Evolutionary conservation across 2,113 vertebrate species (phyloP).

Genomic region (Callorhinus ursinus): DNA sequence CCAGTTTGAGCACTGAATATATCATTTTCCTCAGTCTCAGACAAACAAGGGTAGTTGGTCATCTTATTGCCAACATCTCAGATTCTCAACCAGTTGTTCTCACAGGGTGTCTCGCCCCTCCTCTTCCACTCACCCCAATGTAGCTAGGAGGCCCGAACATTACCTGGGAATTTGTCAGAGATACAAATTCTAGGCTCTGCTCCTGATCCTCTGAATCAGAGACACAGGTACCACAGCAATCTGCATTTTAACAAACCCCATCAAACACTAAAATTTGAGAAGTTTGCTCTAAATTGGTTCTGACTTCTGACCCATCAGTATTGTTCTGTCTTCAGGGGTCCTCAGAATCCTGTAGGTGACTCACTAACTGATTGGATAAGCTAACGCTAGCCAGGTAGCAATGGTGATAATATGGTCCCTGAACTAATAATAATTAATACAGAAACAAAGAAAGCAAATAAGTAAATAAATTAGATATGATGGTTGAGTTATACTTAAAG

Average conservation of each 20-base stretch:
- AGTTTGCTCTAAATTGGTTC: background rate
- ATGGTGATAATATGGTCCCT: background rate
- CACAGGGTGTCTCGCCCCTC: accelerated
- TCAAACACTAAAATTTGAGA: background rate
- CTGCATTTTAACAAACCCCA: background rate
- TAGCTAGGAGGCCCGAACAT: background rate
- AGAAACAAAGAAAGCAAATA: background rate
- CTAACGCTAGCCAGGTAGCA: background rate
- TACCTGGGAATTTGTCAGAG: background rate
- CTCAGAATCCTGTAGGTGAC: background rate
- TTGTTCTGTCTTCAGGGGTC: background rate
- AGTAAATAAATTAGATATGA: background rate
- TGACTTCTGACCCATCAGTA: background rate
- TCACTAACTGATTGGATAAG: background rate
- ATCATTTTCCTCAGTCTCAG: background rate
- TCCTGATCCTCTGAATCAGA: background rate
- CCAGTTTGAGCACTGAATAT: background rate
- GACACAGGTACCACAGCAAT: background rate
- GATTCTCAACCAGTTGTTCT: background rate
- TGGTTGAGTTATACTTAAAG: background rate
- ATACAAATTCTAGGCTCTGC: background rate
- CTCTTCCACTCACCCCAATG: accelerated
- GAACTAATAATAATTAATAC: conserved; percentile 3
- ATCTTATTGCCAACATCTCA: background rate
- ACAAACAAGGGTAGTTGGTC: background rate